Percentiles rank a stretch among this genome's conserved stretches.
Conservation (phyloP, 2,113 vertebrate species). For the Sclerurus mexicanus region DNA sequence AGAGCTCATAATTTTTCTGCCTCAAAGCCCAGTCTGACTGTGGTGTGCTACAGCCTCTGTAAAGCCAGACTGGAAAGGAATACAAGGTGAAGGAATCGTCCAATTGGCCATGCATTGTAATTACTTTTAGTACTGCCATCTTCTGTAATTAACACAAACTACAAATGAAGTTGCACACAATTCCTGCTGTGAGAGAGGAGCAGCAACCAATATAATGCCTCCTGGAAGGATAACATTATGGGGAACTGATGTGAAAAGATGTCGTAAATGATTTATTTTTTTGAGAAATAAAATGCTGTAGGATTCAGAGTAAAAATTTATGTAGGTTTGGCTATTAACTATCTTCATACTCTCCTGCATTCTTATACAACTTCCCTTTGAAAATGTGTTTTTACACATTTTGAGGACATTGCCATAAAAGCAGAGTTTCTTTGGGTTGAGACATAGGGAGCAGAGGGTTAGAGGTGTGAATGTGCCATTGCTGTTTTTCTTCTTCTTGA, state of each 20-base stretch:
- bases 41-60: neutral
- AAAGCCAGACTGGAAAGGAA: neutral
- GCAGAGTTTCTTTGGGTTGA: neutral
- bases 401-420: neutral
- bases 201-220: neutral
- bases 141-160: conserved; percentile 55
- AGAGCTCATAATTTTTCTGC: neutral
- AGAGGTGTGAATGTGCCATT: neutral
- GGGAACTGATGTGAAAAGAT: conserved; percentile 2
- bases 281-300: neutral
- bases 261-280: neutral
- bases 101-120: neutral
- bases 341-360: neutral
- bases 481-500: neutral
- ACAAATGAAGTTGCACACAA: neutral
- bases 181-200: neutral
- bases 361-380: neutral
- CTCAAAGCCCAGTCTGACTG: neutral
- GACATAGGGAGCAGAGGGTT: neutral
- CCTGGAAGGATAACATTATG: neutral
- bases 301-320: neutral
- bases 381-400: neutral
- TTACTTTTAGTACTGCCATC: conserved; percentile 60
- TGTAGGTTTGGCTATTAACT: neutral
- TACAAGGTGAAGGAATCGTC: neutral